A percentile compares a stretch with the other conserved stretches of the same genome.
phyloP scores from a whole-genome alignment of 35 echinoderm and acorn worm species.

The Stichopus chloronotus region DNA sequence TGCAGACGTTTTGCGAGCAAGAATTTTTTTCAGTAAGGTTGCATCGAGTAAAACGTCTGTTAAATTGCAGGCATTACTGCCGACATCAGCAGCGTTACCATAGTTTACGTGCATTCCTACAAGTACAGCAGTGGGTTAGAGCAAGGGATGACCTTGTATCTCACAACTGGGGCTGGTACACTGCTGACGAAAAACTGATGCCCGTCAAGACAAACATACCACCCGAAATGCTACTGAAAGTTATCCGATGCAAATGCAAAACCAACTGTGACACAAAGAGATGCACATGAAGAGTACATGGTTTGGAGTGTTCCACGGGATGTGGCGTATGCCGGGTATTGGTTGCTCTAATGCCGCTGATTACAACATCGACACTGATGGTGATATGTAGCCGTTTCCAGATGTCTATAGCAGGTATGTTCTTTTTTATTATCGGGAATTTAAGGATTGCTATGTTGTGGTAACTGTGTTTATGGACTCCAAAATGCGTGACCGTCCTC shows the following conservation, averaged over 20 bases:
- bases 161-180: constrained; percentile 49
- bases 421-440: constrained; percentile 9
- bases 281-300: constrained; percentile 53
- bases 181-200: not conserved
- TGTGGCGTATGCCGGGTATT: constrained; percentile 52
- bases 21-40: constrained; percentile 37
- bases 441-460: constrained; percentile 24
- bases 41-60: constrained; percentile 48
- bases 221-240: constrained; percentile 42
- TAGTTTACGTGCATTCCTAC: constrained; percentile 48
- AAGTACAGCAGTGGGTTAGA: constrained; percentile 63
- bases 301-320: constrained; percentile 38
- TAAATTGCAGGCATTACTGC: constrained; percentile 34
- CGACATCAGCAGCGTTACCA: constrained; percentile 57
- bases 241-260: constrained; percentile 53
- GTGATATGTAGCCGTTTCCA: not conserved
- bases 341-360: constrained; percentile 24
- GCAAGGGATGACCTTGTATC: not conserved
- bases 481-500: not conserved
- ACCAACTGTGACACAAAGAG: constrained; percentile 8
- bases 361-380: constrained; percentile 33
- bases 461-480: constrained; percentile 13
- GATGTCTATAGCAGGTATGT: not conserved
- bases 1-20: constrained; percentile 44
- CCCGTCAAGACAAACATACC: constrained; percentile 31